Evolutionary conservation across 1,140 invertebrate genomes (phyloP), one percentile per base, ranked within the genome.

Genomic region (Steinernema khuongi): DNA sequence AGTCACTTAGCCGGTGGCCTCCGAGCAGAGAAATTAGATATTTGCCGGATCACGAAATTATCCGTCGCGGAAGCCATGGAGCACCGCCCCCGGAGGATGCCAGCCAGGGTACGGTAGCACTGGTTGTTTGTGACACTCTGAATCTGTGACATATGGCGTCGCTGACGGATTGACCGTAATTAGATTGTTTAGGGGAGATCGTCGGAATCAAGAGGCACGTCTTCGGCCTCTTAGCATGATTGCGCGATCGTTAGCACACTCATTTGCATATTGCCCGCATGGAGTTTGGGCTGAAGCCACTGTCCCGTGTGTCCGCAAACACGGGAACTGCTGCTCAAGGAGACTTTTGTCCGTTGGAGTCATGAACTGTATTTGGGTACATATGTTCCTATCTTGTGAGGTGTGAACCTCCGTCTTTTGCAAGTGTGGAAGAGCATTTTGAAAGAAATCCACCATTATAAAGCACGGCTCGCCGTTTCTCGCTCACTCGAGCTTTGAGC

Each of bases 41-140:
- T 60, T 60, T 60, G 50, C n/a, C n/a, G 50, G 50, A 60, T 60
- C 50, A 60, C 50, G 50, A 60, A 22, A 60, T 60, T 60, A 60
- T 22, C 4, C 50, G 11, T 22, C 14, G 11, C n/a, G 11, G 50
- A 60, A 22, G 11, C 50, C 50, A 22, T 4, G 50, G 14, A 14
- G 4, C 50, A 26, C 50, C 26, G 14, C 50, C 14, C 50, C 50
- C 22, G 14, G 4, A 4, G 7, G 50, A 4, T 14, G 7, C 19
- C 50, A 22, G 4, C 50, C 26, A 22, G 50, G 19, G 11, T 60
- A 60, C 50, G 50, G 50, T 60, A 60, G 50, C 7, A 60, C 14
- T 14, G 26, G 7, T 26, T 60, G 11, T 11, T 60, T 60, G 14
- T 60, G 50, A 26, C 14, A n/a, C n/a, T n/a, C 50, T 7, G 36